Evolutionary conservation across 37 sponge, comb jelly and placozoan genomes (phyloP), one percentile per base, ranked within the genome.

Genomic region (Bolinopsis microptera): DNA sequence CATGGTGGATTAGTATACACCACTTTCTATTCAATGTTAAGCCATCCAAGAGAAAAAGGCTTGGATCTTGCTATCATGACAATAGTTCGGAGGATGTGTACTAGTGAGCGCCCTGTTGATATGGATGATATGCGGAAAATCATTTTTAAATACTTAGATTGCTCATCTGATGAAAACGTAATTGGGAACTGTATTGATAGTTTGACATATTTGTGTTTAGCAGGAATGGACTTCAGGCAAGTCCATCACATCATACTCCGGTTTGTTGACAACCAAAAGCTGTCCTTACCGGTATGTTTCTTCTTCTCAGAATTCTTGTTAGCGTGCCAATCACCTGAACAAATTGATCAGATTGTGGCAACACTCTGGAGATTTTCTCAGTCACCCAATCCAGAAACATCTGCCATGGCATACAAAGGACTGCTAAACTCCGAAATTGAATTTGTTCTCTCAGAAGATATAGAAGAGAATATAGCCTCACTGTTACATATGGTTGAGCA

Each of bases 141-240:
- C 1, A 26, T 86, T 25, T 41, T 41, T 30, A 86, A 40, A 26
- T 41, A 41, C 24, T 27, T 39, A 13, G 30, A 86, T 27, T 18
- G 0, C 36, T 41, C 61, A 39, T 24, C 26, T 26, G 61, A 86
- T 86, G 48, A 21, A 13, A 18, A 28, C 13, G 35, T 86, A 1
- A 86, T 41, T 41, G 90, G 90, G 0, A 40, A 23, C 0, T 39
- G 90, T n/a, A 86, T 86, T 86, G 90, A 86, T 25, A 41, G 61
- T 41, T 27, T 86, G 25, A 86, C 90, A 38, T 86, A 28, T 48
- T 26, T 86, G n/a, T 86, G 90, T 18, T 35, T 77, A 36, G 35
- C 9, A 16, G 80, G 80, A 9, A 21, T 77, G 21, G 80, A 77
- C 3, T 77, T 77, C 32, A 27, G 37, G 22, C 80, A 77, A 35